Evolutionary conservation across 2,888 invertebrate species (phyloP).

Genomic region (Scaptomyza parva): DNA sequence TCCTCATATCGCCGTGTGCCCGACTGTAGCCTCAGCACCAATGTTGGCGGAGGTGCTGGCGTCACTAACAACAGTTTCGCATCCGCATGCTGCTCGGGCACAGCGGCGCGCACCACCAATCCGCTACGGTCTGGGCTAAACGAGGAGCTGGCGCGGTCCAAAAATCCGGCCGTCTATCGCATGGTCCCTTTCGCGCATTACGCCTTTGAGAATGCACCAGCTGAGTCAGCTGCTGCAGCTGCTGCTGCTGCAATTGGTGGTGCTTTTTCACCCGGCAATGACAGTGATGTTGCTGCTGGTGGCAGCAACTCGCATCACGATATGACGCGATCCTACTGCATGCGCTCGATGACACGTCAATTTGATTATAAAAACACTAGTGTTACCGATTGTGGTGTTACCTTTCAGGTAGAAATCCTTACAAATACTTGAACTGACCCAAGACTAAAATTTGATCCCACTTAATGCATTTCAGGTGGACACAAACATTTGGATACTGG

Average conservation of each 20-base stretch:
- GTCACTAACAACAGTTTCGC: constrained; percentile 2
- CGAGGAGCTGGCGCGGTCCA: constrained; percentile 83
- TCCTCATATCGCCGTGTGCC: constrained; percentile 68
- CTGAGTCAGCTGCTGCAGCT: constrained; percentile 20
- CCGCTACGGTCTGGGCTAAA: no score
- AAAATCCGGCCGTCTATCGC: constrained; percentile 76
- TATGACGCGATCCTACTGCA: constrained; percentile 88
- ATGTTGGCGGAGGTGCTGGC: constrained; percentile 8
- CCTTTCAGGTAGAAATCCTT: constrained; percentile 86
- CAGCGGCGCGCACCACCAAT: constrained; percentile 29
- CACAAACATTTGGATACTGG: constrained; percentile 90
- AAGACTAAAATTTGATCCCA: not conserved
- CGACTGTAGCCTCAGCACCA: constrained; percentile 27
- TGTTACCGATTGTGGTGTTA: constrained; percentile 91
- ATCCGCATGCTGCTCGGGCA: constrained; percentile 29
- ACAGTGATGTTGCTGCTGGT: constrained; percentile 27
- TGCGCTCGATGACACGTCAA: constrained; percentile 88
- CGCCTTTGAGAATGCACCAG: constrained; percentile 43
- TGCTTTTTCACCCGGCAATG: constrained; percentile 12
- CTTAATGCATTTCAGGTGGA: constrained; percentile 86
- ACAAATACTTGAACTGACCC: not conserved
- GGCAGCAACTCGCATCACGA: constrained; percentile 82
- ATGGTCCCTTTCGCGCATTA: constrained; percentile 39
- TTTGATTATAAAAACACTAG: constrained; percentile 91
- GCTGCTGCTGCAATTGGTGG: not conserved